Evolutionary conservation across 2,888 invertebrate species (phyloP).

Genomic region (Mythimna pallens): DNA sequence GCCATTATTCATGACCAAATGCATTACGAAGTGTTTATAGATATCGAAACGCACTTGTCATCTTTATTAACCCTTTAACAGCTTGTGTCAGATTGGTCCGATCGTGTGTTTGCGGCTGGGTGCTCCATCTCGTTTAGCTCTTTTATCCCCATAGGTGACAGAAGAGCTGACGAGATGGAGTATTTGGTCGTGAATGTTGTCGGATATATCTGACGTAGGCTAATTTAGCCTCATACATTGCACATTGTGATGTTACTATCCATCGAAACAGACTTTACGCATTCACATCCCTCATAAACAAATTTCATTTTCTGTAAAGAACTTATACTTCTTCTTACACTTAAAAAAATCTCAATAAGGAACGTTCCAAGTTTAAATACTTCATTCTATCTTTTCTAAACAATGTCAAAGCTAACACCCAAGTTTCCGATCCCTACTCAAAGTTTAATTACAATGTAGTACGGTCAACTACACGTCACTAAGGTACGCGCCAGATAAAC

Average conservation of each 20-base stretch:
- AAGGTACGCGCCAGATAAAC: no score
- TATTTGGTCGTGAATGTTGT: no score
- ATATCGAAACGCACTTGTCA: not conserved
- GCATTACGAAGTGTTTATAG: not conserved
- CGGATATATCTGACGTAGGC: no score
- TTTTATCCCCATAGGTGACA: no score
- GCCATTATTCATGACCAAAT: conserved; percentile 1
- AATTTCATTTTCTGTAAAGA: not conserved
- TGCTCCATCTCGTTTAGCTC: no score
- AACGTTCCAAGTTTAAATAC: conserved; percentile 2
- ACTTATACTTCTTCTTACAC: not conserved
- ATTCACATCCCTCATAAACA: not conserved
- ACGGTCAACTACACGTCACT: not conserved
- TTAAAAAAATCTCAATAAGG: not conserved
- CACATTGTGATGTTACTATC: conserved; percentile 33
- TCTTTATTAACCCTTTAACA: not conserved
- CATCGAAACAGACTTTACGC: not conserved
- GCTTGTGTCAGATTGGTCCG: no score
- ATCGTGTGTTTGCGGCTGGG: no score
- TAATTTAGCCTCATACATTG: conserved; percentile 13
- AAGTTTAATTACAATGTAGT: conserved; percentile 6
- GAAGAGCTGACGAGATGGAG: no score
- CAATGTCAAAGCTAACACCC: conserved; percentile 7
- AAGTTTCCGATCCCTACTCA: not conserved
- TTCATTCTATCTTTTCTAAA: conserved; percentile 10